Conservation (phyloP, 1,140 invertebrate genomes). For the Calliphora vicina region DNA sequence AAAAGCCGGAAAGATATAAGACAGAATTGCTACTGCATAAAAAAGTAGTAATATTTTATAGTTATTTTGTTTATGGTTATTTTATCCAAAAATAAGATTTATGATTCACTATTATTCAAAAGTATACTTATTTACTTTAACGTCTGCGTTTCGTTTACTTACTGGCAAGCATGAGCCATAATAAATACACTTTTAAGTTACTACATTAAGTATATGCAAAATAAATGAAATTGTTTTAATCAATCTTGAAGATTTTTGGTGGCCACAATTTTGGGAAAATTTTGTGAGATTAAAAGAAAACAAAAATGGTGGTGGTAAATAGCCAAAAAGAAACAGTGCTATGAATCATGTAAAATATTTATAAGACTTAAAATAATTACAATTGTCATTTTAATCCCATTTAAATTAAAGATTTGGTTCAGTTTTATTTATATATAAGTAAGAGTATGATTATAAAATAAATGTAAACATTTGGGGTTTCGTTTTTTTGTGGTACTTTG, state of each 20-base stretch:
- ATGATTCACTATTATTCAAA: neutral
- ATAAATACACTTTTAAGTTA: constrained; percentile 1
- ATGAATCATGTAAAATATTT: no score
- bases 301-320: neutral
- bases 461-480: neutral
- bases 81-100: neutral
- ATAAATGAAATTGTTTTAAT: neutral
- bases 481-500: neutral
- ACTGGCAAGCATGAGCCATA: neutral
- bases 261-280: neutral
- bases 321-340: no score
- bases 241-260: neutral
- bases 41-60: neutral
- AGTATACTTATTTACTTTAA: neutral
- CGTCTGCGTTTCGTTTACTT: no score
- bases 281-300: neutral
- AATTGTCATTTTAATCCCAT: constrained; percentile 21
- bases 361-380: neutral
- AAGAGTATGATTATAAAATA: neutral
- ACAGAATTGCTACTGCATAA: neutral
- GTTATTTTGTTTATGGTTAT: constrained; percentile 10
- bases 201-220: neutral
- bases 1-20: neutral
- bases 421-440: neutral
- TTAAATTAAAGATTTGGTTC: constrained; percentile 3